A percentile compares a stretch with the other conserved stretches of the same genome.
Conservation (phyloP, 53 echinoderm and acorn worm species). For the Glandiceps talaboti region DNA sequence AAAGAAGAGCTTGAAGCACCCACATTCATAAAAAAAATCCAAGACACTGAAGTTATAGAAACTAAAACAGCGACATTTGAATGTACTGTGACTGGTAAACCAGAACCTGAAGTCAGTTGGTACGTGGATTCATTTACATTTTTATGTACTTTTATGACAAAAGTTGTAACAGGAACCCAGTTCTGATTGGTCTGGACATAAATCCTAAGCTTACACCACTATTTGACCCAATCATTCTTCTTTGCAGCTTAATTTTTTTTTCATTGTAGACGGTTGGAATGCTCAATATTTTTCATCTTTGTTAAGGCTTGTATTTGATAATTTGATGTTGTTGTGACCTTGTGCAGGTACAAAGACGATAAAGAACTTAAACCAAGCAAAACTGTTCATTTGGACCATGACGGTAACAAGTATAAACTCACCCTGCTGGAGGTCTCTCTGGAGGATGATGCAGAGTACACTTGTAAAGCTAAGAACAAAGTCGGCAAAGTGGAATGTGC, state of each 20-base stretch:
- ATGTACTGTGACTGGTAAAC: conserved; percentile 68
- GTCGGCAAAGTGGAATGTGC: conserved; percentile 68
- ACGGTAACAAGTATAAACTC: neutral
- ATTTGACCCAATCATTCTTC: no score
- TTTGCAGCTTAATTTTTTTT: no score
- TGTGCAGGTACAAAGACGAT: neutral
- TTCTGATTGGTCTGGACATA: no score
- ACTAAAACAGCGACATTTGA: conserved; percentile 66
- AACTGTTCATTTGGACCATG: neutral
- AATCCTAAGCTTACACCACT: no score
- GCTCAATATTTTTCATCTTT: no score
- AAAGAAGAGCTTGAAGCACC: conserved; percentile 33
- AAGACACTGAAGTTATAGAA: conserved; percentile 60
- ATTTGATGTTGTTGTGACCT: no score
- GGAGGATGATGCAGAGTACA: conserved; percentile 61
- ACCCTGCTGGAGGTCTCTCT: conserved; percentile 42
- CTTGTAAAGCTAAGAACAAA: conserved; percentile 55
- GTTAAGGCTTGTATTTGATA: neutral
- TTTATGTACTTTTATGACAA: no score
- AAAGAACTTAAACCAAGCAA: neutral
- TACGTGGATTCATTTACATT: conserved; percentile 1
- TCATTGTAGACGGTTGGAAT: no score
- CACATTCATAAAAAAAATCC: conserved; percentile 64
- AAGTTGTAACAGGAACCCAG: no score
- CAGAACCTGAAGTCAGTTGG: conserved; percentile 62